Evolutionary conservation across 2,113 vertebrate species (phyloP), one percentile per base, ranked within the genome.

Genomic region (Nibea albiflora): DNA sequence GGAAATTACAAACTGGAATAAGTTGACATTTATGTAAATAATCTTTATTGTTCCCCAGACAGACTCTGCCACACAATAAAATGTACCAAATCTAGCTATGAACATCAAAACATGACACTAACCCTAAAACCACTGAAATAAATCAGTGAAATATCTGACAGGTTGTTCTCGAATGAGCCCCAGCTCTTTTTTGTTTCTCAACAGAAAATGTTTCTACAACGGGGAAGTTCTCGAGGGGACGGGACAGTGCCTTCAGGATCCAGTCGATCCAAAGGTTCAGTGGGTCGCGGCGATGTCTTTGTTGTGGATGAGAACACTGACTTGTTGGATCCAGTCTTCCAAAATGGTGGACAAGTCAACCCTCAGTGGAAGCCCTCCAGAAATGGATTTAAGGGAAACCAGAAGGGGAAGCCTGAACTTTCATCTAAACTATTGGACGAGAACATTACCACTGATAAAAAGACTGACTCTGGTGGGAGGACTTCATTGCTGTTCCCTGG

Each of bases 401-500:
- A 89, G 35, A 94, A 92, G 11, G 92, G 81, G 52, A 96, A 96
- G 77, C 93, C 95, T 53, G 94, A 94, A 1, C 73, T 11, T 3
- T 58, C 80, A 47, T 92, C 93, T 0, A 92, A 95, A 56, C 66
- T 57, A 19, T 7, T 49, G 3, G 90, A 96, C 35, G 96, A 97
- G 73, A 97, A 97, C 2, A 26, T 95, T 75, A 97, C 96, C 60
- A 94, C 67, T 0, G 93, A 95, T 50, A 97, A 97, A 81, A 90
- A 79, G 4, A 75, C 80, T 0, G 72, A 73, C 1, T 2, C 1
- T 0, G 64, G 68, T 4, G 49, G 53, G 0, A 73, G n/a, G 67
- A 76, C 1, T 46, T 66, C 82, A 4, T 61, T 64, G 0, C 61
- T 5, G 0, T 90, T 92, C 60, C 85, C 92, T 0, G 5, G 88